Base-by-base conservation (phyloP, 2,888 invertebrate genomes). In the Tortricodes alternella region DNA sequence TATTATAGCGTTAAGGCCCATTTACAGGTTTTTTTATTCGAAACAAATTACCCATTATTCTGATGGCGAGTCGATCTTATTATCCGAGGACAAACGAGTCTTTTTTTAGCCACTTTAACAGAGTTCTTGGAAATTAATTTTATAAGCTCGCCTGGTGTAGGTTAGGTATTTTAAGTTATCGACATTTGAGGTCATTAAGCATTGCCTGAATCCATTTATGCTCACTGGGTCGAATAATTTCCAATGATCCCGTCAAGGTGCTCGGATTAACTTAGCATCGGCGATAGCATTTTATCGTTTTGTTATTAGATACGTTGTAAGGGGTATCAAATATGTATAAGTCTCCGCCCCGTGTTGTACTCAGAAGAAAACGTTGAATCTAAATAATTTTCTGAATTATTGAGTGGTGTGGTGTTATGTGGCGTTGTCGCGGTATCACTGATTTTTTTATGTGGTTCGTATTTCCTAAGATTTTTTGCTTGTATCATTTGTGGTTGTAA, bases 41-140 rank as follows among this genome's bases (percentile, higher is more conserved):
- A 81, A 83, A 87, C 89, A 89, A 89, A 90, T 89, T 89, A 89
- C 84, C 82, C 79, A 80, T 85, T 83, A 85, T 87, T 86, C 80
- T 84, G 76, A 76, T 82, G 83, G 80, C 74, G 77, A 77, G 74
- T 74, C 77, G 78, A 81, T 84, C 84, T 81, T 76, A 85, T 85
- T 87, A 87, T 78, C 76, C 71, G 71, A 75, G 78, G 82, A 81
- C 80, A 79, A 80, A 78, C 76, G 69, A 77, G 72, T 66, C 66
- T 61, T 70, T 77, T 76, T 77, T 65, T 65, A 61, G 53, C 48
- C 52, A 49, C 52, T 46, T 35, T 56, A 43, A 56, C 43, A 44
- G 35, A 52, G 56, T 64, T 65, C 62, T 60, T 51, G 50, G 61
- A 62, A 63, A 62, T 58, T 60, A 57, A 52, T 57, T 46, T 57